Evolutionary conservation across 2,888 invertebrate species (phyloP).

Genomic region (Ophion slaviceki): DNA sequence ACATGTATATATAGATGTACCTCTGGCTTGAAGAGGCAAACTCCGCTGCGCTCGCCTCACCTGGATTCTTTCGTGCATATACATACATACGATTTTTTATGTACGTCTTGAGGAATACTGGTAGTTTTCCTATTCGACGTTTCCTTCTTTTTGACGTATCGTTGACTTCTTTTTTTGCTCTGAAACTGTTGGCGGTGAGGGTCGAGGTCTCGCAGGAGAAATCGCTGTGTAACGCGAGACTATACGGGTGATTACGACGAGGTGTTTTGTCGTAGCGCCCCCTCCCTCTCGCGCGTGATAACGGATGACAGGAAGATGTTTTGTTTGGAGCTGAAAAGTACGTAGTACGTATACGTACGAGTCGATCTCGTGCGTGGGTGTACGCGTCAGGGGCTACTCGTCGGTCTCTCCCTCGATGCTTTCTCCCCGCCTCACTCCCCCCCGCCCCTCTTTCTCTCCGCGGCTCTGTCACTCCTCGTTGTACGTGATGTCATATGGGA

Average conservation of each 20-base stretch:
- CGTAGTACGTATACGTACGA: neutral
- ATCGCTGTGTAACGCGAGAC: conserved; percentile 35
- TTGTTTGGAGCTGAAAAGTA: conserved; percentile 52
- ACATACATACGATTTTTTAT: conserved; percentile 10
- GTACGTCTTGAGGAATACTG: conserved; percentile 23
- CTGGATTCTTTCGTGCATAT: conserved; percentile 35
- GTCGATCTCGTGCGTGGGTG: conserved; percentile 27
- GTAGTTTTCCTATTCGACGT: conserved; percentile 47
- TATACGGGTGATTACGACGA: conserved; percentile 37
- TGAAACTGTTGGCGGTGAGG: conserved; percentile 18
- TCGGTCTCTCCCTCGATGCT: conserved; percentile 32
- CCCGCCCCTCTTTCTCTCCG: conserved; percentile 9
- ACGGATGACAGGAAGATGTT: conserved; percentile 61
- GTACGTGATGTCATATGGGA: conserved; percentile 78
- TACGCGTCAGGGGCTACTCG: conserved; percentile 18
- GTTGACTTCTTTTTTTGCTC: neutral
- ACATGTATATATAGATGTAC: conserved; percentile 39
- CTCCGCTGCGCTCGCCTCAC: conserved; percentile 55
- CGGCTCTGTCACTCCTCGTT: conserved; percentile 40
- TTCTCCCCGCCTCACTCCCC: neutral
- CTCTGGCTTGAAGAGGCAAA: conserved; percentile 35
- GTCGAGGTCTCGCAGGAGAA: conserved; percentile 15
- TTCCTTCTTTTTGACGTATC: conserved; percentile 12
- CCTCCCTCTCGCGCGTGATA: neutral
- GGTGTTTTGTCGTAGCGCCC: conserved; percentile 24